Evolutionary conservation across 2,797 vertebrate genomes (phyloP).

Genomic region (Eulemur mongoz): DNA sequence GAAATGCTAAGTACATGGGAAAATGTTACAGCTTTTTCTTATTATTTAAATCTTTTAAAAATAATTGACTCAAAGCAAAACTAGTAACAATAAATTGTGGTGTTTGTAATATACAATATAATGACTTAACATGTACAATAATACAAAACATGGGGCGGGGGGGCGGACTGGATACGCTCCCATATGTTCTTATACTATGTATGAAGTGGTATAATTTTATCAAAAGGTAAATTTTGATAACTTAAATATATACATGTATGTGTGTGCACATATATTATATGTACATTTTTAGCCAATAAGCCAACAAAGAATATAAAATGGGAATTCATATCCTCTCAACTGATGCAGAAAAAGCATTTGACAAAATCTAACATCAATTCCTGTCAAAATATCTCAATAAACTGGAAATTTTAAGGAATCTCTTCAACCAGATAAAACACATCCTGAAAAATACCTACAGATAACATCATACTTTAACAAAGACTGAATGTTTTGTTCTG

Average conservation of each 20-base stretch:
- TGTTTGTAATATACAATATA: neutral
- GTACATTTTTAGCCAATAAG: neutral
- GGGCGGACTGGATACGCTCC: neutral
- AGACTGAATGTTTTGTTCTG: neutral
- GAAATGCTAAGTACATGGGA: neutral
- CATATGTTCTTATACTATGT: neutral
- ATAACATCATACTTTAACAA: neutral
- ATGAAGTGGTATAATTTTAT: neutral
- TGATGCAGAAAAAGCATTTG: neutral
- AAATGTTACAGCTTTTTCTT: neutral
- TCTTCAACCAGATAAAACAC: neutral
- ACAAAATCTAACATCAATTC: neutral
- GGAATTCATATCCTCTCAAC: neutral
- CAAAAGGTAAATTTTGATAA: neutral
- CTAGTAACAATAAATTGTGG: neutral
- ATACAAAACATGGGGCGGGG: neutral
- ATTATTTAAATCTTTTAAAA: neutral
- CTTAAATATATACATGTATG: neutral
- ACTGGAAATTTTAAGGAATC: neutral
- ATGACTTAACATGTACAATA: neutral
- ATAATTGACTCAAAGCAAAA: neutral
- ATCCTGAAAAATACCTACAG: neutral
- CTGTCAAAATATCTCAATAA: neutral
- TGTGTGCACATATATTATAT: neutral
- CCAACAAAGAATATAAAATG: neutral